Conservation (phyloP, 1,140 invertebrate species). For the Drosophila punjabiensis region DNA sequence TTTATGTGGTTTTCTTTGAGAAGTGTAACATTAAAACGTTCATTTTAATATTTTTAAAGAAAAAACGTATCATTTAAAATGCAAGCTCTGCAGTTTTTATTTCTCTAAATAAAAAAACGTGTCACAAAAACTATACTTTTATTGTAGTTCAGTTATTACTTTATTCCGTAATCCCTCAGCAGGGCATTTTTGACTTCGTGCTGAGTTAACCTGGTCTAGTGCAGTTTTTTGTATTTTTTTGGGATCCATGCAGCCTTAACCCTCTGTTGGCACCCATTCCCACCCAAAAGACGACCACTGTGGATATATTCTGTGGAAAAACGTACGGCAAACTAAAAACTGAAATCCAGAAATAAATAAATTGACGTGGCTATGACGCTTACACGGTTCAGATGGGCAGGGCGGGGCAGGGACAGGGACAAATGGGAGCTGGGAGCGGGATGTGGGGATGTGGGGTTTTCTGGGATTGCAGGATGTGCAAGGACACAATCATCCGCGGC, state of each 20-base stretch:
- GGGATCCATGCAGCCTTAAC: not conserved
- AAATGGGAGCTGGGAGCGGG: constrained; percentile 13
- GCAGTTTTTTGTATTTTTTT: not conserved
- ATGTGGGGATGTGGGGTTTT: not conserved
- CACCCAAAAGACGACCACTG: constrained; percentile 45
- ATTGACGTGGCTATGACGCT: constrained; percentile 82
- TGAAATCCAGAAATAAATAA: constrained; percentile 82
- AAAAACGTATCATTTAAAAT: not conserved
- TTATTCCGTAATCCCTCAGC: not conserved
- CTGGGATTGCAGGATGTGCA: constrained; percentile 62
- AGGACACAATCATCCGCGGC: constrained; percentile 68
- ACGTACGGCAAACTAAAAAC: constrained; percentile 78
- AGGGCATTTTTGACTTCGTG: constrained; percentile 22
- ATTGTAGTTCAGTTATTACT: not conserved
- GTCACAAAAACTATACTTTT: not conserved
- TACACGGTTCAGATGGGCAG: constrained; percentile 59
- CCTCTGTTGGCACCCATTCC: constrained; percentile 10
- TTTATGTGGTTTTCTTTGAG: not conserved
- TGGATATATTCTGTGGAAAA: constrained; percentile 57
- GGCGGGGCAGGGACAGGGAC: constrained; percentile 9
- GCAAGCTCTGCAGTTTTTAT: not conserved
- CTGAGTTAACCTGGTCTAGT: not conserved
- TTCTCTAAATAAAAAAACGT: not conserved
- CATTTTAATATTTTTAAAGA: not conserved
- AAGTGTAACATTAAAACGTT: not conserved